Evolutionary conservation across 92 coral and sea anemone species (phyloP), one percentile per base, ranked within the genome.

Genomic region (Umimayanthus chanpuru): DNA sequence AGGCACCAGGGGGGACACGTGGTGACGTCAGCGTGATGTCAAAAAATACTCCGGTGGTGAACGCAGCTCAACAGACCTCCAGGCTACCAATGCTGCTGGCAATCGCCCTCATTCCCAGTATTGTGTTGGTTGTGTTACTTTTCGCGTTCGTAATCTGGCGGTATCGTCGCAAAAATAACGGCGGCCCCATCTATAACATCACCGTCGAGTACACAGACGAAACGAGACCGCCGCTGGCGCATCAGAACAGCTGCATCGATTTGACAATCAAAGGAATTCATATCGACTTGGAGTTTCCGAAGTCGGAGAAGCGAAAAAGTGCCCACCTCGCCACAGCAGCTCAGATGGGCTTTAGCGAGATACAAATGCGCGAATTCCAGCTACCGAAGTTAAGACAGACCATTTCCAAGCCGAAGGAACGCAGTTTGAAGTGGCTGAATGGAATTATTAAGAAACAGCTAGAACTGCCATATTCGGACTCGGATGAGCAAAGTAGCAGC

Each of bases 211-310:
- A 95, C 30, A 76, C 82, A 9, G 98, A 95, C 73, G 94, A 93
- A 72, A 77, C 71, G 71, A 91, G 81, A 39, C 92, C 87, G 12
- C 74, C 82, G n/a, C 79, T 93, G 20, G 70, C 92, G 47, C 93
- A 93, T 14, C 88, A 85, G 4, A 93, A 95, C 85, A 95, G 98
- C 71, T 91, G 94, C 36, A 80, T 95, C 4, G 98, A 95, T 72
- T 78, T 95, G 73, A 90, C 94, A 5, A 90, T 95, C 79, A 93
- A 94, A 25, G 98, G 94, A 26, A 94, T 94, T 81, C 95, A 93
- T 68, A 93, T 94, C 44, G 98, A 94, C 81, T 74, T 94, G 50
- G 98, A 94, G 56, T 91, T 92, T 47, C 93, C 97, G 64, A 92
- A 88, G 78, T 3, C 87, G 18, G 39, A 90, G 16, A 77, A 76